These are phyloP conservation scores for Apoderus coryli DNA, from an alignment of 2,888 invertebrate species.

Conservation along the genomic window DNA sequence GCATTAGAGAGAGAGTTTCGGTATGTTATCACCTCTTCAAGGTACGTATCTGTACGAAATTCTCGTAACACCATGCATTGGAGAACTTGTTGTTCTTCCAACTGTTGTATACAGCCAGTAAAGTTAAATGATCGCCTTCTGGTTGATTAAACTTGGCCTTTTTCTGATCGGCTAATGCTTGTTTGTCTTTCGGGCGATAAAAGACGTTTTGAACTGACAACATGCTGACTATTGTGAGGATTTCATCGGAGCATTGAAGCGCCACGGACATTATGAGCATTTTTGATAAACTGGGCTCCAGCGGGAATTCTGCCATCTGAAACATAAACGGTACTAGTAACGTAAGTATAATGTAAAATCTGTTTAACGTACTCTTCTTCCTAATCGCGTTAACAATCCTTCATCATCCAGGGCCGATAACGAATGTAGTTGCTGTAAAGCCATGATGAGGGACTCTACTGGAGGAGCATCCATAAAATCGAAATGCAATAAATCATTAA, in stretches of 20 bases:
- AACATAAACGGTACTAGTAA: too few species aligned
- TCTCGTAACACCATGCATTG: conserved; percentile 99
- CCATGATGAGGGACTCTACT: conserved; percentile 94
- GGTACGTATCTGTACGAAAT: conserved; percentile 95
- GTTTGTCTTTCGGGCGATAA: conserved; percentile 88
- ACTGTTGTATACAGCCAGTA: conserved; percentile 96
- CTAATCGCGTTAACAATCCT: conserved; percentile 69
- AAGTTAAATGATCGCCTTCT: conserved; percentile 94
- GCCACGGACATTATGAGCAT: conserved; percentile 99
- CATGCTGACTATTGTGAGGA: conserved; percentile 97
- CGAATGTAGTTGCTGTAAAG: conserved; percentile 91
- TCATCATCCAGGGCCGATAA: conserved; percentile 93
- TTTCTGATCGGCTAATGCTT: conserved; percentile 94
- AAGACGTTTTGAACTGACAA: conserved; percentile 98
- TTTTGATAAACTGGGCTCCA: conserved; percentile 96
- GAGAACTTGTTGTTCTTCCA: conserved; percentile 99
- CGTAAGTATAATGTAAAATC: neutral
- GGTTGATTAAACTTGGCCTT: conserved; percentile 99
- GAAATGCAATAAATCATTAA: conserved; percentile 94
- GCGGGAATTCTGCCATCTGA: conserved; percentile 98
- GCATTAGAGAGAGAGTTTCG: too few species aligned
- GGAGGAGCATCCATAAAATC: conserved; percentile 99
- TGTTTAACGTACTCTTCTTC: conserved; percentile 45
- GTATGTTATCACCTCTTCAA: too few species aligned
- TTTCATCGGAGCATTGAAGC: conserved; percentile 93